phyloP scores from a whole-genome alignment of 2,797 vertebrate species.

The Rhinella marina region DNA sequence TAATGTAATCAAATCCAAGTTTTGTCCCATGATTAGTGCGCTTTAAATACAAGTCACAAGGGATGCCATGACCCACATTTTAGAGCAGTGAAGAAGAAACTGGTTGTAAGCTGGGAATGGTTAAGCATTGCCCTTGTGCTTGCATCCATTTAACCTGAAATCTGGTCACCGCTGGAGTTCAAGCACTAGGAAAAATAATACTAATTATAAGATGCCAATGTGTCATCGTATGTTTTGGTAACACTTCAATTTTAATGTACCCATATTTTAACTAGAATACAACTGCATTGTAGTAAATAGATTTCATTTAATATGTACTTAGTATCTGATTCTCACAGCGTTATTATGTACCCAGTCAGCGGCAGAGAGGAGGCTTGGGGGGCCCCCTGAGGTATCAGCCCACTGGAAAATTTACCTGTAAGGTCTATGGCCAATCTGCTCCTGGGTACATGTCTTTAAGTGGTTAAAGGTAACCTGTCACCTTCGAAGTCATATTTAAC shows the following conservation, averaged over 20 bases:
- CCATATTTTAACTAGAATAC: background rate
- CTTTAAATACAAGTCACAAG: conserved; percentile 8
- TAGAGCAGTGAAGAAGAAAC: background rate
- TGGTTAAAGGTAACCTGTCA: no score
- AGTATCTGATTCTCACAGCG: no score
- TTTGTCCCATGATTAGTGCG: conserved; percentile 12
- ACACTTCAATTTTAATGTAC: background rate
- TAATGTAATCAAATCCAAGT: conserved; percentile 14
- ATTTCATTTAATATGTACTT: no score
- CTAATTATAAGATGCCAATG: background rate
- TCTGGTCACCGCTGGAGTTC: background rate
- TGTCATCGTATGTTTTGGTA: background rate
- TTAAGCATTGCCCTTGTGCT: background rate
- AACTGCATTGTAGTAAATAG: no score
- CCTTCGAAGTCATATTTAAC: no score
- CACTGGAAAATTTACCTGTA: no score
- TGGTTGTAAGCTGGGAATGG: background rate
- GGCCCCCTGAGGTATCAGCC: no score
- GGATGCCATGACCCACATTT: conserved; percentile 17
- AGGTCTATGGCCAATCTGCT: no score
- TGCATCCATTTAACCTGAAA: background rate
- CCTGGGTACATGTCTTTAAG: no score
- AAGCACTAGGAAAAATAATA: background rate
- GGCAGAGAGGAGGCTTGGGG: no score
- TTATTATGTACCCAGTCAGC: no score